phyloP scores from a whole-genome alignment of 1,140 invertebrate species.

The Ceratina japonica region DNA sequence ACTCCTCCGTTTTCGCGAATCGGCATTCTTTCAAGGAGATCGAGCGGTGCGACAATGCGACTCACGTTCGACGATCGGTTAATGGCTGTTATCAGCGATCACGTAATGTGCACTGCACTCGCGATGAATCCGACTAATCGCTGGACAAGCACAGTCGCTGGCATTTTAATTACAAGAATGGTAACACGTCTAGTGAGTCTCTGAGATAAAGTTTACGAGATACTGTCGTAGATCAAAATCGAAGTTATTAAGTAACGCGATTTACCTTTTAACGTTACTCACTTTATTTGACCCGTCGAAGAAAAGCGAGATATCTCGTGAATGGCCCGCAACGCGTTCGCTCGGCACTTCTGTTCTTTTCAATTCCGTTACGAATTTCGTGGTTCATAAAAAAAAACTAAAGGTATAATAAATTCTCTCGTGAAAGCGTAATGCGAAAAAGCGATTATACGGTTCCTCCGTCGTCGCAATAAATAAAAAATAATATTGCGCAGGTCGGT shows the following conservation, averaged over 20 bases:
- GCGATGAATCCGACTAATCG: background rate
- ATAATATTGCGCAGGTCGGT: background rate
- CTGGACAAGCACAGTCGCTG: background rate
- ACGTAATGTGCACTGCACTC: slow-evolving; percentile 4
- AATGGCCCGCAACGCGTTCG: too few relatives aligned
- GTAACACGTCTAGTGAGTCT: too few relatives aligned
- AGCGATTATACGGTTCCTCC: background rate
- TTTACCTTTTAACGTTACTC: too few relatives aligned
- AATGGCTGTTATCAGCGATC: slow-evolving; percentile 48
- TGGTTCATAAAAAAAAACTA: too few relatives aligned
- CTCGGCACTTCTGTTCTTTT: too few relatives aligned
- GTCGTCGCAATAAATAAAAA: background rate
- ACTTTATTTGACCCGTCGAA: background rate
- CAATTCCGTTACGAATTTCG: too few relatives aligned
- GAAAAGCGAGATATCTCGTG: too few relatives aligned
- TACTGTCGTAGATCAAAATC: background rate
- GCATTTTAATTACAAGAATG: too few relatives aligned
- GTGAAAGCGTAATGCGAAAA: background rate
- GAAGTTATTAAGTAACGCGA: background rate
- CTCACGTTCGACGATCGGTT: slow-evolving; percentile 48
- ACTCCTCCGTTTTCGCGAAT: slow-evolving; percentile 23
- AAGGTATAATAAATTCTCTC: background rate
- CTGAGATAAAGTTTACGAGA: too few relatives aligned
- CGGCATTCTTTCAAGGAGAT: slow-evolving; percentile 43
- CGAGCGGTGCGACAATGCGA: slow-evolving; percentile 14